phyloP scores from a whole-genome alignment of 2,888 invertebrate species.

The Mesorhabditis spiculigera region DNA sequence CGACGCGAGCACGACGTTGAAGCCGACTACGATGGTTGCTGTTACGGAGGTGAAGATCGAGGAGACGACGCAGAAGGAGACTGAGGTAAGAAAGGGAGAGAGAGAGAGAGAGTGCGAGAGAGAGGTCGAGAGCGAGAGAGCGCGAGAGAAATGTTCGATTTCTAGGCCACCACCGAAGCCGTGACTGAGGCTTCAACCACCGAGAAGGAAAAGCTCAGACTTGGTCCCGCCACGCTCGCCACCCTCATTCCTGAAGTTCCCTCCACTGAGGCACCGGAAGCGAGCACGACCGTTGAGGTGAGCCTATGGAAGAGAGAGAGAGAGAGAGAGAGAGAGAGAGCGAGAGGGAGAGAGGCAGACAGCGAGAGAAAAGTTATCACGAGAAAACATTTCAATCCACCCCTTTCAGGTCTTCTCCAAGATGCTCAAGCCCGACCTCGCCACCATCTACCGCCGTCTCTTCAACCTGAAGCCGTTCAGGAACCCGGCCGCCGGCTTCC shows the following conservation, averaged over 20 bases:
- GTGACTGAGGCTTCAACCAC: neutral
- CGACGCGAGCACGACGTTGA: too few species aligned
- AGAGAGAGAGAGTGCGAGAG: too few species aligned
- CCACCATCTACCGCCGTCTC: slow-evolving; percentile 19
- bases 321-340: neutral
- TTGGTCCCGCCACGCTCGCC: neutral
- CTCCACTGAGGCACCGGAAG: neutral
- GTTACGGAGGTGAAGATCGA: too few species aligned
- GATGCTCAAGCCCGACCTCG: slow-evolving; percentile 16
- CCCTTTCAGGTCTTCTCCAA: slow-evolving; percentile 10
- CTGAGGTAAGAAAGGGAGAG: too few species aligned
- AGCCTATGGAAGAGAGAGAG: neutral
- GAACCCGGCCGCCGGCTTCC: neutral
- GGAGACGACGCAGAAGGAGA: too few species aligned
- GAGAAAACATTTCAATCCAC: neutral
- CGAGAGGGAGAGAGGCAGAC: neutral
- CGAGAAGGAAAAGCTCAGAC: neutral
- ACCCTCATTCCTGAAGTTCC: neutral
- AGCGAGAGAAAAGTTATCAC: neutral
- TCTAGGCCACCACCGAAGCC: neutral
- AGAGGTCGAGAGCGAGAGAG: too few species aligned
- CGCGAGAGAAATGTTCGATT: too few species aligned
- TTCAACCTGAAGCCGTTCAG: slow-evolving; percentile 13
- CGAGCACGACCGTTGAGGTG: neutral
- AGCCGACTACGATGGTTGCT: too few species aligned